phyloP scores from a whole-genome alignment of 2,888 invertebrate species.

The Zaprionus lineosus region DNA sequence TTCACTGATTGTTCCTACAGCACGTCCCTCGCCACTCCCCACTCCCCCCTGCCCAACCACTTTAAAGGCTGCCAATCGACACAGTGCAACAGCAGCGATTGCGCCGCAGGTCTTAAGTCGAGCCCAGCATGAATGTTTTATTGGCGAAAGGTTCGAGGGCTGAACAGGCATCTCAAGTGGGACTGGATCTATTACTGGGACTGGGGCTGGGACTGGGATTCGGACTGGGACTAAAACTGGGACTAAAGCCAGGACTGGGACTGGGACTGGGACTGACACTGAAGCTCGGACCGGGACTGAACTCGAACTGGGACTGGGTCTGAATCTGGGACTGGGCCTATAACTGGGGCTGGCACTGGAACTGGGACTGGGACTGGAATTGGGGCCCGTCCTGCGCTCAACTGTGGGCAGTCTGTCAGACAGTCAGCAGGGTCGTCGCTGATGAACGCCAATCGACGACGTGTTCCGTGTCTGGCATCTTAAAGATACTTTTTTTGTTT shows the following conservation, averaged over 20 bases:
- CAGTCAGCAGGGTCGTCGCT: slow-evolving; percentile 55
- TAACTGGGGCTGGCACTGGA: slow-evolving; percentile 3
- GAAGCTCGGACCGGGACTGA: slow-evolving; percentile 10
- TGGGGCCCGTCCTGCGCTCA: not conserved
- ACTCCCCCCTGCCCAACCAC: slow-evolving; percentile 17
- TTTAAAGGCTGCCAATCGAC: too few relatives aligned
- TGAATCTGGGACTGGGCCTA: not conserved
- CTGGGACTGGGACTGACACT: slow-evolving; percentile 8
- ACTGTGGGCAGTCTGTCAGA: slow-evolving; percentile 59
- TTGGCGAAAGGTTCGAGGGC: slow-evolving; percentile 63
- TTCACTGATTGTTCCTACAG: slow-evolving; percentile 35
- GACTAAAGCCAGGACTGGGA: slow-evolving; percentile 16
- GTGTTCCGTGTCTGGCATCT: slow-evolving; percentile 73
- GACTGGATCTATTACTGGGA: slow-evolving; percentile 22
- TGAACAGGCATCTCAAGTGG: slow-evolving; percentile 36
- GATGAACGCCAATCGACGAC: slow-evolving; percentile 68
- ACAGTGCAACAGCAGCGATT: slow-evolving; percentile 38
- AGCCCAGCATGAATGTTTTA: slow-evolving; percentile 71
- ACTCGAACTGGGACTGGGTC: slow-evolving; percentile 23
- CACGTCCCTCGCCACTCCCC: not conserved
- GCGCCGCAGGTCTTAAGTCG: slow-evolving; percentile 53
- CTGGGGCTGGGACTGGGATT: not conserved
- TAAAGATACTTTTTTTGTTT: slow-evolving; percentile 55
- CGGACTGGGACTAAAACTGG: slow-evolving; percentile 11
- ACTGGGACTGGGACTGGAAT: slow-evolving; percentile 22